Evolutionary conservation across 2,888 invertebrate genomes (phyloP), one percentile per base, ranked within the genome.

Genomic region (Mayetiola destructor): DNA sequence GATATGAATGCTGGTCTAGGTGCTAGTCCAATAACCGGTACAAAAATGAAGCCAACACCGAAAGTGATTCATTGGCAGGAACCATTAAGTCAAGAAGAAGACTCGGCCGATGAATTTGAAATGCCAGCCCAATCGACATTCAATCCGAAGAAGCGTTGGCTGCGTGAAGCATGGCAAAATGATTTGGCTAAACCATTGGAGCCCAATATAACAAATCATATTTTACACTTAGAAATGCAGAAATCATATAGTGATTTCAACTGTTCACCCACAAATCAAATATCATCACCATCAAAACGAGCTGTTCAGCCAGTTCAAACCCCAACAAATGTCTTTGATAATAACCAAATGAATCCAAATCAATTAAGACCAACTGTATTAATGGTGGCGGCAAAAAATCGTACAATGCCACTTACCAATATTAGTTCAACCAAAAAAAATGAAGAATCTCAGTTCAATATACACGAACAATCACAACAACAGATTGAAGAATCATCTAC

Each of bases 141-240:
- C 37, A 60, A 60, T 59, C 80, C 80, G 18, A 80, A 80, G 65
- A 80, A 80, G 64, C 72, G 79, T 21, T 80, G 80, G 80, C 65
- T 80, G 14, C 69, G 77, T 2, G 78, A 78, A 66, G 79, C 78
- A 3, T 72, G 73, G 53, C 64, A 74, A 36, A 75, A 76, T 59
- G 68, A 68, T 58, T 59, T 61, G 36, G 59, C 58, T 27, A 59
- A 52, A 56, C 61, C 67, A 67, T 29, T 68, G 67, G 59, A 67
- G 67, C 36, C 56, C n/a, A 30, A 18, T 4, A 20, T 37, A 16
- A 16, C 32, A 16, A n/a, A 21, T 20, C n/a, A 27, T 27, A 48
- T 27, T 9, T 4, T n/a, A 48, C 16, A n/a, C 48, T 2, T 27
- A 27, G 6, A 48, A 48, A 42, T 42, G 21, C 23, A 42, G 23